These are phyloP conservation scores for Zaprionus camerounensis DNA, from an alignment of 1,140 invertebrate species.

Conservation along the genomic window DNA sequence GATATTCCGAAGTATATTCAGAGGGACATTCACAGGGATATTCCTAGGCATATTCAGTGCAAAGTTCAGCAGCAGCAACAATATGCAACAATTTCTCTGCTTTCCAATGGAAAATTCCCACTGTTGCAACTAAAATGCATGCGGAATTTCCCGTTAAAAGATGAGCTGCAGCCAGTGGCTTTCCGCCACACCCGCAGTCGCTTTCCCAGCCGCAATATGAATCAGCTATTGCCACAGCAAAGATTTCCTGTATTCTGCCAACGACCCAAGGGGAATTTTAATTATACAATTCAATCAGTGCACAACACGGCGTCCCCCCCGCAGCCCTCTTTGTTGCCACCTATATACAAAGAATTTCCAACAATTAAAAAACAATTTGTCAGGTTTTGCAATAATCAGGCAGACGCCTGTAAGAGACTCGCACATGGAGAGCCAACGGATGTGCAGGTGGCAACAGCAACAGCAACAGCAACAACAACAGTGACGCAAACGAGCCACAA, in stretches of 20 bases:
- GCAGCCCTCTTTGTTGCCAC: accelerated
- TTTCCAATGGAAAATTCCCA: background rate
- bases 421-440: slow-evolving; percentile 27
- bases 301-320: background rate
- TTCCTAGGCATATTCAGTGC: background rate
- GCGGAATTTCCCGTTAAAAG: background rate
- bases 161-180: background rate
- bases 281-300: slow-evolving; percentile 38
- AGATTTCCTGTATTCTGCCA: slow-evolving; percentile 30
- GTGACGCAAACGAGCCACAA: slow-evolving; percentile 62
- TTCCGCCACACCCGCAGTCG: background rate
- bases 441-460: slow-evolving; percentile 15
- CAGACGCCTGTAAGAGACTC: slow-evolving; percentile 35
- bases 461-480: slow-evolving; percentile 60
- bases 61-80: background rate
- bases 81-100: background rate
- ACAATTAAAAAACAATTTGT: slow-evolving; percentile 79
- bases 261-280: slow-evolving; percentile 37
- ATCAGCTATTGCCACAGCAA: background rate
- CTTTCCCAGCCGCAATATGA: background rate
- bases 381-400: slow-evolving; percentile 61
- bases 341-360: slow-evolving; percentile 55
- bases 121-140: background rate
- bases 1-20: background rate
- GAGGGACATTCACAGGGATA: background rate